Percentiles rank a stretch among this genome's conserved stretches.
Conservation (phyloP, 2,113 vertebrate genomes). For the Reinhardtius hippoglossoides region DNA sequence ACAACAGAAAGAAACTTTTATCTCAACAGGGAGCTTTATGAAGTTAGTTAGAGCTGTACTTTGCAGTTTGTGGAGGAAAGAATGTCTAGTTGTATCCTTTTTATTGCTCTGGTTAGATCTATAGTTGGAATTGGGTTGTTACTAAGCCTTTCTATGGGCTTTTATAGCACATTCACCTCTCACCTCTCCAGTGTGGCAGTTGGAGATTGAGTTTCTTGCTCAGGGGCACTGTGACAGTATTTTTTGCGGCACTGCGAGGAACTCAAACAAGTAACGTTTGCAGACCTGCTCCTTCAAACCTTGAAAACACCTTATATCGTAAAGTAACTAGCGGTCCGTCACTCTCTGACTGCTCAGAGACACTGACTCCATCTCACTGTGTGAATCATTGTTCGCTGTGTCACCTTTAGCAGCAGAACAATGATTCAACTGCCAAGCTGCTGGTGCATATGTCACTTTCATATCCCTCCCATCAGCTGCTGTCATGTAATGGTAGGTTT, state of each 20-base stretch:
- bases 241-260: neutral
- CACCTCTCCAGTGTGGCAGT: neutral
- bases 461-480: conserved; percentile 12
- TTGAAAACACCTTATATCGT: conserved; percentile 1
- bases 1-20: conserved; percentile 24
- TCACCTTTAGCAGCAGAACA: conserved; percentile 21
- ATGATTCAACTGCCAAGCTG: neutral
- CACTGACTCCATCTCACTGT: neutral
- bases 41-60: conserved; percentile 10
- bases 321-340: neutral
- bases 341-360: conserved; percentile 8
- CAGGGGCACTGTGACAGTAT: conserved; percentile 11
- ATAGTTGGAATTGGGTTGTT: neutral
- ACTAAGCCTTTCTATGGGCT: neutral
- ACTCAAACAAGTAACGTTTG: neutral
- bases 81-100: conserved; percentile 11
- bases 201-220: conserved; percentile 15
- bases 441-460: neutral
- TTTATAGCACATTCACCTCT: neutral
- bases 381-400: conserved; percentile 15
- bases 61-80: conserved; percentile 2
- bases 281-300: conserved; percentile 4
- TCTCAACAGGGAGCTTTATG: conserved; percentile 27
- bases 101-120: conserved; percentile 2
- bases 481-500: neutral